Evolutionary conservation across 2,888 invertebrate species (phyloP).

Genomic region (Scaptomyza tumidula): DNA sequence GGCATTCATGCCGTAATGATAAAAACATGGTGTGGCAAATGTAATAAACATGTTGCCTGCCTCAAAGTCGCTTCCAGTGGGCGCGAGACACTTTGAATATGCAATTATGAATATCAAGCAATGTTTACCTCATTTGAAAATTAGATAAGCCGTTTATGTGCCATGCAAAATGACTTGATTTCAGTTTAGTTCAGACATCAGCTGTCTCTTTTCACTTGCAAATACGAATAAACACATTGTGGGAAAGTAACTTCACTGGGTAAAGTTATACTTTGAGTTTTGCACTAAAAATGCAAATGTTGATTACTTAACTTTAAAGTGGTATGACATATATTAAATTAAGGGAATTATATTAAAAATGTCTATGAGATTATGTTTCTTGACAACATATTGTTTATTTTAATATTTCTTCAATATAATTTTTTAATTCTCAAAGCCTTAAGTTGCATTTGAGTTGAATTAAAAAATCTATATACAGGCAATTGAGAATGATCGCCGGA

Average conservation of each 20-base stretch:
- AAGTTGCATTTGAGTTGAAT: too few species aligned
- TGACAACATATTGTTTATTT: too few species aligned
- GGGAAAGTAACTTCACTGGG: neutral
- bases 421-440: too few species aligned
- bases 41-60: constrained; percentile 70
- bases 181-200: constrained; percentile 27
- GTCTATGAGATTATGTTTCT: too few species aligned
- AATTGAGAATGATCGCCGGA: too few species aligned
- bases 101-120: constrained; percentile 70
- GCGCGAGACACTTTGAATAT: constrained; percentile 72
- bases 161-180: constrained; percentile 65
- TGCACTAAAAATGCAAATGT: neutral
- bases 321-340: too few species aligned
- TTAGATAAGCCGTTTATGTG: constrained; percentile 71
- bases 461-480: too few species aligned
- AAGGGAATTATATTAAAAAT: too few species aligned
- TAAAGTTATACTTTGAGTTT: neutral
- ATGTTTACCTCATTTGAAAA: constrained; percentile 71
- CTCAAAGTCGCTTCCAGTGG: constrained; percentile 47
- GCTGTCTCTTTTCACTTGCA: constrained; percentile 23
- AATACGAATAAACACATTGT: constrained; percentile 5
- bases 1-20: constrained; percentile 61
- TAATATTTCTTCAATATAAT: too few species aligned
- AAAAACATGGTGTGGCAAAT: constrained; percentile 69
- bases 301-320: too few species aligned